These are phyloP conservation scores for Mus spretus DNA, from an alignment of 2,797 vertebrate species.

Conservation along the genomic window DNA sequence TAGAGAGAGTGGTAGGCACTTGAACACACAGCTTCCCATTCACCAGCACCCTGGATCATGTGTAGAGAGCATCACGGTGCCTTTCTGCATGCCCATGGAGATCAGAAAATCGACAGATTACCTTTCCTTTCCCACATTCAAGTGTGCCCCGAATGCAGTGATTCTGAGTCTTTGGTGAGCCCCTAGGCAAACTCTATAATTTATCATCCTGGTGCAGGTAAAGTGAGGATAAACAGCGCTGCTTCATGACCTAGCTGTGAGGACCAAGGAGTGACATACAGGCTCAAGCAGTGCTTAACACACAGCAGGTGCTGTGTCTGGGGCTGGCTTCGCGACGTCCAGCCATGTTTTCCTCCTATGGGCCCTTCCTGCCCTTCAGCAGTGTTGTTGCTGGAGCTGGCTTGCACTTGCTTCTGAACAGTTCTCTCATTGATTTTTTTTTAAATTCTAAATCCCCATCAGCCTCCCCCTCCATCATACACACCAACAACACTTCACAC, in stretches of 20 bases:
- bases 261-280: background rate
- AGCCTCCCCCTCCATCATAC: background rate
- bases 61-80: background rate
- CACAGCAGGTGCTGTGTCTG: background rate
- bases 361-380: background rate
- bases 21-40: background rate
- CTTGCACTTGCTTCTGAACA: background rate
- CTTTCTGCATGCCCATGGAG: background rate
- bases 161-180: background rate
- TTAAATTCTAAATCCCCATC: background rate
- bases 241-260: background rate
- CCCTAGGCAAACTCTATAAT: background rate
- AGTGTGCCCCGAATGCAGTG: background rate
- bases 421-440: background rate
- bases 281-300: background rate
- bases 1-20: background rate
- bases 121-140: background rate
- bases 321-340: background rate
- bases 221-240: background rate
- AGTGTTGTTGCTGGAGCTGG: background rate
- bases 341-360: background rate
- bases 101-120: constrained; percentile 5
- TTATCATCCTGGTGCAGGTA: background rate
- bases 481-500: background rate
- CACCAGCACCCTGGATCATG: background rate